A percentile compares a stretch with the other conserved stretches of the same genome.
phyloP scores from a whole-genome alignment of 2,113 vertebrate species.

The Paraplagusia blochii region DNA sequence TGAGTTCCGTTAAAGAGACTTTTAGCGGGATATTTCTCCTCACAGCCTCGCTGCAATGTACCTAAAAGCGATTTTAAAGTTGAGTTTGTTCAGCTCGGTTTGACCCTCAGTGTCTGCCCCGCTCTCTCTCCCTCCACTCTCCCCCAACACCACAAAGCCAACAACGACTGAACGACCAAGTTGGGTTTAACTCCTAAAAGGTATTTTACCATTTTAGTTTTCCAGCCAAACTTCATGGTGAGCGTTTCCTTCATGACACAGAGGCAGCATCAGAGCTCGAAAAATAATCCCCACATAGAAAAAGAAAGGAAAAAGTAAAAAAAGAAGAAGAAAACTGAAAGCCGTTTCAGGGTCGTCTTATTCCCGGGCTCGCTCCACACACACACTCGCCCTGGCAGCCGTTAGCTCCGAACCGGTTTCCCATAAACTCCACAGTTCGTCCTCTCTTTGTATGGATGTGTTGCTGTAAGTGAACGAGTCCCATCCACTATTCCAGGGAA shows the following conservation, averaged over 20 bases:
- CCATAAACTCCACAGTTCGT: not conserved
- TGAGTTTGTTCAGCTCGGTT: conserved; percentile 34
- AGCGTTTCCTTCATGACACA: conserved; percentile 76
- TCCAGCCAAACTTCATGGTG: conserved; percentile 94
- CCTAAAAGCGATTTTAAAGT: conserved; percentile 8
- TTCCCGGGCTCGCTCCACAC: too few relatives aligned
- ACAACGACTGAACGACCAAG: conserved; percentile 41
- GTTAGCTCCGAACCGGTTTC: too few relatives aligned
- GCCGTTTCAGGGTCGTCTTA: too few relatives aligned
- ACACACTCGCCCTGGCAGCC: too few relatives aligned
- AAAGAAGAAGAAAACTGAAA: conserved; percentile 13
- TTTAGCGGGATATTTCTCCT: too few relatives aligned
- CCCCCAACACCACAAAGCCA: not conserved
- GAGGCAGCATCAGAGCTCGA: conserved; percentile 71
- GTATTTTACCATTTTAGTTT: conserved; percentile 95
- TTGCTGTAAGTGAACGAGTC: conserved; percentile 36
- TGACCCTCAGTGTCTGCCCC: conserved; percentile 39
- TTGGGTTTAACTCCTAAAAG: conserved; percentile 3
- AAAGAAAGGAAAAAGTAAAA: conserved; percentile 7
- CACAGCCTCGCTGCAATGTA: too few relatives aligned
- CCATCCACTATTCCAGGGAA: conserved; percentile 52
- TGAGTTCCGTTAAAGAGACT: too few relatives aligned
- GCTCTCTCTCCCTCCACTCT: not conserved
- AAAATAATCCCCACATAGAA: conserved; percentile 42
- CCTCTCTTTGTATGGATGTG: not conserved